Base-by-base conservation (phyloP, 2,797 vertebrate genomes). In the Amblyopsis hoosieri region DNA sequence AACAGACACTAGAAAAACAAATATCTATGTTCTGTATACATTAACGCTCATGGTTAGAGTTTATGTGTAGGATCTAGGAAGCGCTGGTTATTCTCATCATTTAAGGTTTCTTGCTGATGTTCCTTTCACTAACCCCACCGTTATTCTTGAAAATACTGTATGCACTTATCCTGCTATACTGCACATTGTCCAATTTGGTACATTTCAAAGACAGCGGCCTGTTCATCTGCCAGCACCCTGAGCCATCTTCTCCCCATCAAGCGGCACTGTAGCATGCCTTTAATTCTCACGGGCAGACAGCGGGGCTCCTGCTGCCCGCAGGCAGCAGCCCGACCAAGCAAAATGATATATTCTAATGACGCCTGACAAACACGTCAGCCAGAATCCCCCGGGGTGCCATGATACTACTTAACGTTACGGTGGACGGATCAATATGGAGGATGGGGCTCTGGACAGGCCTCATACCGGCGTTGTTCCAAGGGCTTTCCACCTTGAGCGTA, bases 321-420 rank as follows among this genome's bases (percentile, higher is more conserved):
- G 61, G 69, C 81, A 23, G 9, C 63, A 71, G 66, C 56, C 74
- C 1, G 47, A 58, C 75, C 83, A 86, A 83, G 92, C 81, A 90
- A 85, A 89, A 82, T 75, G 74, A 84, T 71, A 75, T 82, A 90
- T 87, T 89, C 82, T 90, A 93, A 92, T 90, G 83, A 91, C 87
- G 80, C 76, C 80, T 90, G 89, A 92, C 90, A 92, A 84, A 89
- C 87, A 69, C 72, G 87, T 91, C 87, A 85, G 83, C 78, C 57
- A 63, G 92, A 89, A 90, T 87, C 86, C 91, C 86, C 90, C 67
- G 73, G 92, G 88, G 91, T 84, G 79, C 76, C 73, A 89, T 92
- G 88, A 90, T 90, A 87, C 85, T 90, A 87, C 85, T 90, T 91
- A 87, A 89, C 85, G 89, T 90, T 90, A 87, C 72, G 77, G 85